Percentiles rank a stretch among this genome's conserved stretches.
These are phyloP conservation scores for Danio tinwini DNA, from an alignment of 2,797 vertebrate genomes.

Conservation along the genomic window DNA sequence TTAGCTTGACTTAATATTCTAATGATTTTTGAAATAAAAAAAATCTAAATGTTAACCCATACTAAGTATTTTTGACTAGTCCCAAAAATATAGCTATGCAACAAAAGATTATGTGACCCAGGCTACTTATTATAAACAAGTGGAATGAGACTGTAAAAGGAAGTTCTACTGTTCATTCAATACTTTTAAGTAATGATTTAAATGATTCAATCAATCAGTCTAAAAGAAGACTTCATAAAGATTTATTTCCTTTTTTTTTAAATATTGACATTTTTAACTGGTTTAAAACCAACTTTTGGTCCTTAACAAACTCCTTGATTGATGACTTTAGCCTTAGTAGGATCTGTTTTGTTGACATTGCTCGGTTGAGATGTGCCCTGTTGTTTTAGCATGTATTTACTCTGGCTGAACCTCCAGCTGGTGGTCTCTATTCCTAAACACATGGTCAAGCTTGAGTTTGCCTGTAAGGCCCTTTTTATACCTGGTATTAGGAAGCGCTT, in stretches of 20 bases:
- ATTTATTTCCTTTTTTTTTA: too few species aligned
- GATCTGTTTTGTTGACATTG: conserved; percentile 69
- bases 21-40: too few species aligned
- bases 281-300: background rate
- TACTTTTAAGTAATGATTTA: background rate
- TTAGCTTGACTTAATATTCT: too few species aligned
- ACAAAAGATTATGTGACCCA: too few species aligned
- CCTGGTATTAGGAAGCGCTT: too few species aligned
- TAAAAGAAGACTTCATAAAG: background rate
- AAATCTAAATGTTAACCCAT: too few species aligned
- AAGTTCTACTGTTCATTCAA: background rate
- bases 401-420: conserved; percentile 76
- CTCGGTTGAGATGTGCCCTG: conserved; percentile 65
- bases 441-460: conserved; percentile 66
- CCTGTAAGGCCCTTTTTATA: conserved; percentile 42
- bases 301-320: background rate
- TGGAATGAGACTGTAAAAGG: too few species aligned
- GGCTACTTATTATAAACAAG: too few species aligned
- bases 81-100: too few species aligned
- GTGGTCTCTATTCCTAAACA: conserved; percentile 71
- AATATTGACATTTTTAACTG: background rate
- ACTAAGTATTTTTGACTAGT: too few species aligned
- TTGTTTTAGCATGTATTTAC: conserved; percentile 74
- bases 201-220: background rate
- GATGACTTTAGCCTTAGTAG: conserved; percentile 58